phyloP scores from a whole-genome alignment of 2,113 vertebrate genomes.

The Daubentonia madagascariensis region DNA sequence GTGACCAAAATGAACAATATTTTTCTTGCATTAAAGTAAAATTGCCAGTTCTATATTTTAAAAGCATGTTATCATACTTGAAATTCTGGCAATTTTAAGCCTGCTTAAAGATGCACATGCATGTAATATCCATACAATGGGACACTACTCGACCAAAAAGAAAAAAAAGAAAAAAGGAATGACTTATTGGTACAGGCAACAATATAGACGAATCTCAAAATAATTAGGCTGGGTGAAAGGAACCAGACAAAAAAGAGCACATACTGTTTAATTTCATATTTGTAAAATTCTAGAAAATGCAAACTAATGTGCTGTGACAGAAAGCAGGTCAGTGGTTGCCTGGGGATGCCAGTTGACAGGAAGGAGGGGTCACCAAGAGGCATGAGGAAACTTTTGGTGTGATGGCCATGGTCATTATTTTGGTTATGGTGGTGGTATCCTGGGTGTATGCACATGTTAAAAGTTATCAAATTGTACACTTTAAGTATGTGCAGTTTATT shows the following conservation, averaged over 20 bases:
- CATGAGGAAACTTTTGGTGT: fast-evolving
- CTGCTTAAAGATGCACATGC: not conserved
- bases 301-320: not conserved
- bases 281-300: not conserved
- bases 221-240: not conserved
- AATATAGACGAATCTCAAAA: not conserved
- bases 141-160: not conserved
- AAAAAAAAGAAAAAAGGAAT: not conserved
- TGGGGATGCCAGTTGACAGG: not conserved
- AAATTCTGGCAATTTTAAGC: not conserved
- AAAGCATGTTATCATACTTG: not conserved
- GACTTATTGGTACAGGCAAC: not conserved
- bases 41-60: not conserved
- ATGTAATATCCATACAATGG: not conserved
- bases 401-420: not conserved
- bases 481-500: not conserved
- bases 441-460: not conserved
- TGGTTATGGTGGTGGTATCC: not conserved
- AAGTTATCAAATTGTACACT: not conserved
- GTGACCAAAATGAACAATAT: not conserved
- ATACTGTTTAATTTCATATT: not conserved
- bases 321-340: not conserved
- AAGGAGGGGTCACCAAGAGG: not conserved
- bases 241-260: not conserved
- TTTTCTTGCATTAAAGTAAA: not conserved